Base-by-base conservation (phyloP, 1,140 invertebrate species). In the Euura saliciscinereae region DNA sequence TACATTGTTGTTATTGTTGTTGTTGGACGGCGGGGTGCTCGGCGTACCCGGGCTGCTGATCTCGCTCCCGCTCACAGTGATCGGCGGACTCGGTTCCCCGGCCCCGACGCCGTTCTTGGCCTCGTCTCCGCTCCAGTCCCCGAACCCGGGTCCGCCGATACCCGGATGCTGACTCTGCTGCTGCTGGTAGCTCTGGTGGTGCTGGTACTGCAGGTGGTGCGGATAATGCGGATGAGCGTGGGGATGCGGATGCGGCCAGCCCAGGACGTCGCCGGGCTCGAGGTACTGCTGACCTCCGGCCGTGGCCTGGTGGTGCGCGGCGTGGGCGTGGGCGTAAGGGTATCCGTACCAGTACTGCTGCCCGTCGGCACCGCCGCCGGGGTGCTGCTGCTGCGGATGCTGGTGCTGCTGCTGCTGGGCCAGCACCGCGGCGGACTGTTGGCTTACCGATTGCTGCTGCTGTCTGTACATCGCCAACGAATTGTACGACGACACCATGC, bases 21-120 rank as follows among this genome's bases (percentile, higher is more conserved):
- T 74, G 46, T 78, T 82, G 28, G 77, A 73, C 6, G 81, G 74
- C 1, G 84, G 77, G 1, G 83, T 82, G 0, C 77, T 75, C 0
- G 81, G 82, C 0, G 81, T 84, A 0, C 90, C 89, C 0, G 92
- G 92, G 80, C 91, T 93, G 45, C 91, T 92, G 75, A 92, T 85
- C 75, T 93, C 92, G 75, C 91, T 92, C 2, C 89, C 89, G 66
- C 90, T 92, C 0, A 89, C 91, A 8, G 91, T 92, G 72, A 91
- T 90, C 8, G 92, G 87, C 8, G 91, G 91, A 68, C 89, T 91
- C 0, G 90, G 88, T 71, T 89, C 79, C 4, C 84, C 82, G 43
- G 76, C 66, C 3, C 82, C 80, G 3, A 80, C 73, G 1, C 68
- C 70, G 44, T 65, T 68, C 67, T 78, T 81, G 4, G 59, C 78